Percentiles rank a stretch among this genome's conserved stretches.
Conservation (phyloP, 2,888 invertebrate species). For the Malthinus flaveolus region DNA sequence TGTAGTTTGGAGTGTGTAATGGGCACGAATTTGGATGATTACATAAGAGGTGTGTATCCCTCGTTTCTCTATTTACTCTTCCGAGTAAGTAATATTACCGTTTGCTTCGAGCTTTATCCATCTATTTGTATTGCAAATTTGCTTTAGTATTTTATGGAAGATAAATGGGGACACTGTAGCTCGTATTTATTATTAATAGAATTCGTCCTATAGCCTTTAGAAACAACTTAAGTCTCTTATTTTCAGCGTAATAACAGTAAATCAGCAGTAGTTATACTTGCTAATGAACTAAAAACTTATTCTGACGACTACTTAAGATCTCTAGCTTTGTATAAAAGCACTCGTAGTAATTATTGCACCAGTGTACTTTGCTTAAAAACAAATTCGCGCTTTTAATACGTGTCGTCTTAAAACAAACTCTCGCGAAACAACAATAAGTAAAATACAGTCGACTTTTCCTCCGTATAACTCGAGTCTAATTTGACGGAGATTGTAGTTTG, state of each 20-base stretch:
- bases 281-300: neutral
- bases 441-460: neutral
- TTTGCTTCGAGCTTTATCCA: conserved; percentile 3
- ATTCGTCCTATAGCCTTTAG: neutral
- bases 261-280: neutral
- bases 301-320: neutral
- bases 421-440: too few relatives aligned
- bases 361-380: too few relatives aligned
- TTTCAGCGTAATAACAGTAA: conserved; percentile 4
- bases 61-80: conserved; percentile 13
- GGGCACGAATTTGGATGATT: neutral
- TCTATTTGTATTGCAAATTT: conserved; percentile 21
- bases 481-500: conserved; percentile 18
- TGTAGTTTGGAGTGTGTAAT: neutral
- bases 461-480: conserved; percentile 25
- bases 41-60: neutral
- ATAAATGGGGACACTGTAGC: conserved; percentile 13
- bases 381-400: too few relatives aligned
- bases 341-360: too few relatives aligned
- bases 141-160: conserved; percentile 14
- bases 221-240: conserved; percentile 6
- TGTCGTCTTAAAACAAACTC: too few relatives aligned
- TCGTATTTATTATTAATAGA: conserved; percentile 15
- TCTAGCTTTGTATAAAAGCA: neutral
- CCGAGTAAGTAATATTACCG: conserved; percentile 9